Evolutionary conservation across 2,113 vertebrate species (phyloP), one percentile per base, ranked within the genome.

Genomic region (Gavialis gangeticus): DNA sequence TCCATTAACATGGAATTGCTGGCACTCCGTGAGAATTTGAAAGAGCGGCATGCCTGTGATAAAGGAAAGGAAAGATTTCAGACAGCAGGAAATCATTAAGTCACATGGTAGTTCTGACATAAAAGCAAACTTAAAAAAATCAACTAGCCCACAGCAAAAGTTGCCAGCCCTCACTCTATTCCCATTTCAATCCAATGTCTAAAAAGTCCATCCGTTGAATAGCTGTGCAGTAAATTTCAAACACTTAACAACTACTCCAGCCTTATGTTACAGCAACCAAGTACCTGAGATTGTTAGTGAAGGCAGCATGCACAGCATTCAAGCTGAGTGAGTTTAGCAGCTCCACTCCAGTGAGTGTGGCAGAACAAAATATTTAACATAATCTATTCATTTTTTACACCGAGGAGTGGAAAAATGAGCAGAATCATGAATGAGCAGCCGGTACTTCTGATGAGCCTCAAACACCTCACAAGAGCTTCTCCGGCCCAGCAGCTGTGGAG

Each of bases 261-360:
- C 27, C 81, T 75, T 22, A 14, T 71, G 66, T 75, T 80, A 56
- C 6, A 4, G 25, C n/a, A 22, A 7, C 18, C 11, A 1, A 75
- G 81, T 75, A 71, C 18, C 54, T 30, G 56, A 3, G 77, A 66
- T 54, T 1, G 5, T 12, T 2, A 0, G 46, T 75, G 66, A 30
- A 17, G 75, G 15, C 1, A 5, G 0, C 3, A 1, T 4, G 59
- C 46, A 21, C 0, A 0, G 62, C 17, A 10, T 10, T 13, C 2
- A 0, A 75, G 27, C 15, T 10, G 30, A 59, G n/a, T 1, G 34
- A 3, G 60, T 55, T 27, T 4, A 89, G 80, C 83, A 86, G 60
- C 85, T 90, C 59, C 80, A 60, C 12, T 62, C 59, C n/a, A 7
- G 3, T 0, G 2, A 1, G 22, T 46, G 87, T 69, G 57, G 0